phyloP scores from a whole-genome alignment of 2,113 vertebrate genomes.

The Jaculus jaculus region DNA sequence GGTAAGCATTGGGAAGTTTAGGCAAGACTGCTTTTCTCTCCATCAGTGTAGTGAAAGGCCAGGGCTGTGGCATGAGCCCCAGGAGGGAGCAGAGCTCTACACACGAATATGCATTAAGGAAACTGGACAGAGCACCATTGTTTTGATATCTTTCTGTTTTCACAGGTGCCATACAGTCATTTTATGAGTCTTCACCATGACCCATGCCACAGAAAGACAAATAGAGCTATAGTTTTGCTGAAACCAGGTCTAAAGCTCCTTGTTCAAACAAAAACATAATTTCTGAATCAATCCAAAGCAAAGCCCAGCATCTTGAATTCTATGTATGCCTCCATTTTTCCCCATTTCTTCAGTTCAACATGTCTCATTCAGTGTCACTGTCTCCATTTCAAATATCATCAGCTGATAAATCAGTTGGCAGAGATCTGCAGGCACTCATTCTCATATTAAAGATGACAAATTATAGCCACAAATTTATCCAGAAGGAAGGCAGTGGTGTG shows the following conservation, averaged over 20 bases:
- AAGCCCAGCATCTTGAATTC: conserved; percentile 57
- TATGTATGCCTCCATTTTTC: not conserved
- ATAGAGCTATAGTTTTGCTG: conserved; percentile 64
- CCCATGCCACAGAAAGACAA: conserved; percentile 64
- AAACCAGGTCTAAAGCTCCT: conserved; percentile 61
- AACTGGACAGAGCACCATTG: conserved; percentile 55
- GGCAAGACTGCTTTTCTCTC: not conserved
- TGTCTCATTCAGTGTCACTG: conserved; percentile 10
- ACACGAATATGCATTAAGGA: conserved; percentile 47
- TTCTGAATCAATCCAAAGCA: conserved; percentile 51
- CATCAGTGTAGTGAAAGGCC: conserved; percentile 26
- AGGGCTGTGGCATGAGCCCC: conserved; percentile 13
- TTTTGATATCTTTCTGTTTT: conserved; percentile 75
- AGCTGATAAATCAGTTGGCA: conserved; percentile 73
- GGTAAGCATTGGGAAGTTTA: conserved; percentile 17
- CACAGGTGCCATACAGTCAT: conserved; percentile 69
- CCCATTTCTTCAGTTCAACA: conserved; percentile 1
- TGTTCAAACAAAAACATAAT: conserved; percentile 67
- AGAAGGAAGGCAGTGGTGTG: not conserved
- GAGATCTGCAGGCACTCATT: conserved; percentile 25
- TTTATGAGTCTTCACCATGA: conserved; percentile 70
- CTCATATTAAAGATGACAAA: conserved; percentile 61
- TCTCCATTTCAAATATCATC: conserved; percentile 71
- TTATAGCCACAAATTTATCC: conserved; percentile 54
- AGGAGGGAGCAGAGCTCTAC: not conserved